Base-by-base conservation (phyloP, 2,113 vertebrate species). In the Tyto alba region DNA sequence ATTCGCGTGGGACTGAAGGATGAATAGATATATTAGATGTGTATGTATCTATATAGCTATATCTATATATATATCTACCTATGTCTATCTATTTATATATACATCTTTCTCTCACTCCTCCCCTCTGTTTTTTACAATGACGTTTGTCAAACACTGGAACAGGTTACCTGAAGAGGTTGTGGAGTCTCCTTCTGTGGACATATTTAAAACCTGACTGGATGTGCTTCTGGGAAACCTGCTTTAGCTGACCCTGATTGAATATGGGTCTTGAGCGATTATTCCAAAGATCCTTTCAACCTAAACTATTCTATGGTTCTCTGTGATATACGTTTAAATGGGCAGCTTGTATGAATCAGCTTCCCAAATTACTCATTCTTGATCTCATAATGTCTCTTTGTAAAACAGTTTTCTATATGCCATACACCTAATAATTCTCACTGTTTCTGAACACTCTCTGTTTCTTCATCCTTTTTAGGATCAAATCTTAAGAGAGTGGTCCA, bases 21-120 rank as follows among this genome's bases (percentile, higher is more conserved):
- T 60, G 40, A 18, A 52, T n/a, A 81, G 71, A 57, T n/a, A 41
- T 7, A n/a, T n/a, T n/a, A n/a, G n/a, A n/a, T 13, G 3, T 14
- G 1, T 29, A 52, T 43, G 7, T 45, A 45, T 56, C 23, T 55
- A 8, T 38, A 21, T 23, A 72, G 30, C 16, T 26, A 4, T 38
- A 53, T 21, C 29, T 63, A 5, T 78, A 4, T 17, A 34, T 56
- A 8, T 34, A 5, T 21, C 10, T 67, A 9, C 16, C 8, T 29
- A 8, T 40, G 6, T 43, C 14, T 48, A 0, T 18, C 20, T 32
- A 7, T 67, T 1, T 21, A 12, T 1, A 2, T 6, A 11, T 7
- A 21, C 0, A 2, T 2, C 5, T 15, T 6, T 10, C 7, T 13
- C 29, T 10, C 21, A 30, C 1, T 45, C 43, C 16, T 17, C 43